These are phyloP conservation scores for Leuciscus waleckii DNA, from an alignment of 2,797 vertebrate genomes.

Conservation along the genomic window DNA sequence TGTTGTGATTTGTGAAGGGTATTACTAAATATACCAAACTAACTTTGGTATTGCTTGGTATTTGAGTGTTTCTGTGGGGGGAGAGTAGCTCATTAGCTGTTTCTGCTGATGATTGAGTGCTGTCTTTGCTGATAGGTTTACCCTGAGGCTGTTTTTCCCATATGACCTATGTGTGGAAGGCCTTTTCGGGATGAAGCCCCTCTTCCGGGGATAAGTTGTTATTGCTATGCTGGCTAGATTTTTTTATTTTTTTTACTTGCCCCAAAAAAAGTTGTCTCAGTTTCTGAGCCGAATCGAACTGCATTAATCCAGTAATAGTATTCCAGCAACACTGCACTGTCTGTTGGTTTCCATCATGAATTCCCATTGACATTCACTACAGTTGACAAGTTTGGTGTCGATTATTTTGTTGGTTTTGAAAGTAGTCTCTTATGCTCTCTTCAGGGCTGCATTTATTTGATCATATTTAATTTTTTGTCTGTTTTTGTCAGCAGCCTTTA, in stretches of 20 bases:
- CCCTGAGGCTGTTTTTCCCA: background rate
- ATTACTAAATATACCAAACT: background rate
- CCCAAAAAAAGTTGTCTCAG: background rate
- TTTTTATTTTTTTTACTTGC: background rate
- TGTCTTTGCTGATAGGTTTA: constrained; percentile 25
- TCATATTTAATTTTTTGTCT: background rate
- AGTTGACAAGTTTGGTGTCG: background rate
- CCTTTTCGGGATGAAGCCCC: background rate
- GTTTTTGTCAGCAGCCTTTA: background rate
- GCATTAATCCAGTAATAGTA: background rate
- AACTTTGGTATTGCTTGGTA: background rate
- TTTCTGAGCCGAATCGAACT: background rate
- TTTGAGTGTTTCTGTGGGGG: background rate
- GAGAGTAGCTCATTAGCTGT: background rate
- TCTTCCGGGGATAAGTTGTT: background rate
- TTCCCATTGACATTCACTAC: no score
- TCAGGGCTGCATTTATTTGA: background rate
- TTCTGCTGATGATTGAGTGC: background rate
- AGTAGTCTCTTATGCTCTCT: background rate
- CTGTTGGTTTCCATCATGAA: background rate
- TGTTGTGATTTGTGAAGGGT: background rate
- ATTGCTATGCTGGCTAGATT: background rate
- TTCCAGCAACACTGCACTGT: background rate
- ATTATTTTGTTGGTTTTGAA: background rate
- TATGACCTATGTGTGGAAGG: background rate